Base-by-base conservation (phyloP, 2,113 vertebrate genomes). In the Zosterops lateralis region DNA sequence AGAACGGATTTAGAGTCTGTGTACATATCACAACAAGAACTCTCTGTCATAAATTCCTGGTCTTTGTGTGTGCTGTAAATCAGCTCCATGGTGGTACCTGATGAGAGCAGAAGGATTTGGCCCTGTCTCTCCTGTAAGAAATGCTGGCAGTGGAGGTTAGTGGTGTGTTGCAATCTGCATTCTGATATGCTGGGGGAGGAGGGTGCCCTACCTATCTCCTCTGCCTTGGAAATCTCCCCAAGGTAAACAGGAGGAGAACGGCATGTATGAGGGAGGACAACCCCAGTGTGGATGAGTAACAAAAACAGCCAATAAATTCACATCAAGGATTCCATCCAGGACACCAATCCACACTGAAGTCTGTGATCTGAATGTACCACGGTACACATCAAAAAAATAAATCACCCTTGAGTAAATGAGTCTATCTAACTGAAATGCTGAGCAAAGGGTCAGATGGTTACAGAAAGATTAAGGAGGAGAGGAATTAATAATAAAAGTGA, bases 241-340 rank as follows among this genome's bases (percentile, higher is more conserved):
- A 68, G 57, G 45, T 82, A 67, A 94, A 78, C 62, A 76, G 73
- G 68, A 95, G 72, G 31, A 82, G 87, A 93, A 92, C 0, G 2
- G 81, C 58, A 66, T 65, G 89, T 84, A 3, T n/a, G 62, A 84
- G 87, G 89, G 89, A 95, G 87, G 84, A 79, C 44, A 82, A 6
- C 50, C 18, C 32, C 32, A 9, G 31, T 34, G n/a, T 25, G 68
- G 51, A 78, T 62, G 75, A 68, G 54, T 34, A 82, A 76, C 74
- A 84, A 84, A 95, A 93, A 8, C 77, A 87, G 50, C 7, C 42
- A 73, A 76, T 91, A 89, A 92, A 95, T 92, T 76, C 40, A 62
- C 42, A 9, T 93, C 57, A 75, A 89, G 64, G 54, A 66, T 82
- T 26, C 34, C 31, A 51, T 72, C 29, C 20, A 6, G 62, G 80